Evolutionary conservation across 2,797 vertebrate species (phyloP), one percentile per base, ranked within the genome.

Genomic region (Capromys pilorides): DNA sequence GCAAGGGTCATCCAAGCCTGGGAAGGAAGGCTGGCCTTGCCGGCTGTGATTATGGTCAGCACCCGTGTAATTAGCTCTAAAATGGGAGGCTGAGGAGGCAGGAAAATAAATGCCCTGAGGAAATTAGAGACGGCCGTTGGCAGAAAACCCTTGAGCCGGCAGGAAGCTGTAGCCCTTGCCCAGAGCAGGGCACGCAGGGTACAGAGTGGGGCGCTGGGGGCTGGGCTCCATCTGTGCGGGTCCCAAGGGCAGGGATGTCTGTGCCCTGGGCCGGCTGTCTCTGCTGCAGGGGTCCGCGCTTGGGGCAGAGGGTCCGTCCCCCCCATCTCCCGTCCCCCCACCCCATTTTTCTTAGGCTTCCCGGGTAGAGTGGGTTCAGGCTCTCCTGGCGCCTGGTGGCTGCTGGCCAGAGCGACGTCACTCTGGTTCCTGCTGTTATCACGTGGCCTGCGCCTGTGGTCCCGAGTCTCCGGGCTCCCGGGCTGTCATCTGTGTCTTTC

Each of bases 1-100:
- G 71, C 92, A 21, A 66, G 39, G 94, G 67, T 64, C 6, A 57
- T 36, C 69, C 2, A 45, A 45, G 66, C 81, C 79, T 79, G 0
- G 21, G 36, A 69, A 71, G 92, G 93, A 81, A 33, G 71, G 88
- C 80, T 69, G 94, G 7, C 90, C 94, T 90, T 0, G 19, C 91
- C 3, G 6, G 10, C 89, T 90, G 71, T 71, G 39, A 95, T 83
- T 94, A 81, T 57, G 96, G 94, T 94, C 41, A 2, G 79, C 80
- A 78, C 92, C 96, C 28, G 41, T 97, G 97, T 93, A 97, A 90
- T 97, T 97, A 97, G 77, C 97, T 97, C 94, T 71, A 86, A 80
- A 97, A 95, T 14, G 39, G 96, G 95, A 96, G 96, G 85, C 92
- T 80, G 90, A 89, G 96, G 96, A 93, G 84, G 97, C 33, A 94